Evolutionary conservation across 2,888 invertebrate species (phyloP), one percentile per base, ranked within the genome.

Genomic region (Megalurothrips usitatus): DNA sequence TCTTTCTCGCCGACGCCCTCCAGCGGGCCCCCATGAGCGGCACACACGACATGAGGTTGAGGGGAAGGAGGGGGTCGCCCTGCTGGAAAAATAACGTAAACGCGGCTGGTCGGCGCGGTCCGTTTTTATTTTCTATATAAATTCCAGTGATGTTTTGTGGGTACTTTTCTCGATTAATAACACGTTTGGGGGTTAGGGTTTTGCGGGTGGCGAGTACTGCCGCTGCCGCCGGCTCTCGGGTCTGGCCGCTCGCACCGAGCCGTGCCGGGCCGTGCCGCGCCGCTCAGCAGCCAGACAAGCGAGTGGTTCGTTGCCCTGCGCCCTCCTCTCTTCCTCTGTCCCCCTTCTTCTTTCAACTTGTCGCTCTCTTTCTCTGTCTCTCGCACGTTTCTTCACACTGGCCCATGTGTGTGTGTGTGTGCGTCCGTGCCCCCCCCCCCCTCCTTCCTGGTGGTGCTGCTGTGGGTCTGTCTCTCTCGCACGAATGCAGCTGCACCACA

Each of bases 281-380:
- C 17, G 58, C 19, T 19, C 58, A 58, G 58, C 58, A 58, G 58
- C 58, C 58, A 58, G 58, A 58, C 58, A 58, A 58, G 58, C 58
- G 58, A 58, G 58, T 58, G 58, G 58, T 58, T 58, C 58, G 58
- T 58, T 58, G 58, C 58, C 58, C 58, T 58, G 58, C 58, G 14
- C 19, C 19, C 58, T 19, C 58, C 58, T 19, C 17, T 17, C 14
- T 17, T 52, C 52, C 52, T 19, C 52, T 43, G 34, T 43, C 34
- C 34, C 52, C 52, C 34, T 43, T 43, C 34, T 43, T 43, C 34
- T 43, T 43, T 43, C 34, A 43, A 43, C 52, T 52, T 52, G 14
- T 52, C 52, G 17, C 58, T 58, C 58, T 58, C 58, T 52, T 19
- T 58, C 58, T 58, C 58, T 58, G 19, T 14, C 58, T 58, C 58